Conservation (phyloP, 2,797 vertebrate species). For the Sebastiscus tertius region DNA sequence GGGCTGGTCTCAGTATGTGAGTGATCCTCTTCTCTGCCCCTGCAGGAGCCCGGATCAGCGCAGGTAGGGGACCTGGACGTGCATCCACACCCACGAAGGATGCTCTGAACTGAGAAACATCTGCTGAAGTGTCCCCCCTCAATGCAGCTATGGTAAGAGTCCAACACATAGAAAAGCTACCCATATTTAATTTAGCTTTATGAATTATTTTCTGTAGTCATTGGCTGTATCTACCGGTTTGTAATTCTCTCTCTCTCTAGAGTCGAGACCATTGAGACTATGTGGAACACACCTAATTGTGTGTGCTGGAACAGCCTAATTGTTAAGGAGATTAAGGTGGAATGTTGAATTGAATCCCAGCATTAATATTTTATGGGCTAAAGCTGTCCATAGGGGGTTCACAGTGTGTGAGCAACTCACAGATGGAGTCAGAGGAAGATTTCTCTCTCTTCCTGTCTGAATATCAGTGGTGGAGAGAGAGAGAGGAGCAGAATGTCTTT, state of each 20-base stretch:
- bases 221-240: conserved; percentile 5
- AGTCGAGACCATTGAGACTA: conserved; percentile 37
- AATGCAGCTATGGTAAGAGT: conserved; percentile 80
- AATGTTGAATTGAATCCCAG: conserved; percentile 81
- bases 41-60: conserved; percentile 78
- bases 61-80: conserved; percentile 76
- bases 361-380: conserved; percentile 85
- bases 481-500: background rate
- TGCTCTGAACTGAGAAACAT: conserved; percentile 79
- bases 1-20: conserved; percentile 68
- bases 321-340: conserved; percentile 77
- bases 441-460: conserved; percentile 35
- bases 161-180: conserved; percentile 29
- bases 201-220: conserved; percentile 21
- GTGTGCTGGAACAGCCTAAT: conserved; percentile 58
- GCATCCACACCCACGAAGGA: conserved; percentile 68
- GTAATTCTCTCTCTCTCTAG: conserved; percentile 38
- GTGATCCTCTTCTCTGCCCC: conserved; percentile 78
- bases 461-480: conserved; percentile 21
- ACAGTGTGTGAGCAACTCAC: conserved; percentile 75
- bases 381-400: conserved; percentile 81
- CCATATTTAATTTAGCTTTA: background rate
- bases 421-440: conserved; percentile 78
- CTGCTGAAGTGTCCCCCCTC: conserved; percentile 69
- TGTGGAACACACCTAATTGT: conserved; percentile 53